Evolutionary conservation across 2,797 vertebrate genomes (phyloP).

Genomic region (Dendrocincla fuliginosa): DNA sequence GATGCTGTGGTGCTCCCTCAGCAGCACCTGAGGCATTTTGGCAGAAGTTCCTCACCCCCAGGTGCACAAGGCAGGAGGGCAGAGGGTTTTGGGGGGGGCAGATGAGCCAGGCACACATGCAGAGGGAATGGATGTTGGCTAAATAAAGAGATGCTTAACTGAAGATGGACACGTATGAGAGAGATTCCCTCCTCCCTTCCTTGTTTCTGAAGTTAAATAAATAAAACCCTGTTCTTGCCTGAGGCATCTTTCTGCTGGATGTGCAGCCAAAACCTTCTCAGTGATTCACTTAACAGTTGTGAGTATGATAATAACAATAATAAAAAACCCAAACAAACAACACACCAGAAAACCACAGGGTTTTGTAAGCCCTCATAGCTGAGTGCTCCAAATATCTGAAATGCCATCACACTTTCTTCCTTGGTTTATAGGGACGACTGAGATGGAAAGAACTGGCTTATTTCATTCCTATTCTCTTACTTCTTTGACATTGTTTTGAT

Average conservation of each 20-base stretch:
- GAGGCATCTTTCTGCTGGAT: conserved; percentile 48
- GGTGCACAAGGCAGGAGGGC: neutral
- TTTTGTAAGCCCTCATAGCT: neutral
- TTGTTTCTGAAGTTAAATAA: conserved; percentile 45
- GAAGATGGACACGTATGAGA: neutral
- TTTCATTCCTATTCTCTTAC: conserved; percentile 30
- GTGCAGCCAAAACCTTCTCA: conserved; percentile 18
- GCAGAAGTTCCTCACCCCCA: neutral
- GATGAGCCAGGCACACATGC: neutral
- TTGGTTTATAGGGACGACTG: neutral
- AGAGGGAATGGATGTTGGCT: neutral
- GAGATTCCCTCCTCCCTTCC: neutral
- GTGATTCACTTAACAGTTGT: conserved; percentile 47
- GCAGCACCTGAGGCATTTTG: neutral
- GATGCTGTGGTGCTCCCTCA: neutral
- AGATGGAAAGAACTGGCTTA: neutral
- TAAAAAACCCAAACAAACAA: neutral
- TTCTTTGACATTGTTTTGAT: conserved; percentile 44
- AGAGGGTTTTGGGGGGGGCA: neutral
- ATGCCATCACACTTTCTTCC: neutral
- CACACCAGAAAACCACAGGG: neutral
- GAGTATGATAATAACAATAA: conserved; percentile 48
- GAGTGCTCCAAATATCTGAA: neutral
- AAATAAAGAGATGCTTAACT: neutral
- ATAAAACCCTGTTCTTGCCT: conserved; percentile 50